Conservation (phyloP, 2,797 vertebrate species). For the Sebastes itinus region DNA sequence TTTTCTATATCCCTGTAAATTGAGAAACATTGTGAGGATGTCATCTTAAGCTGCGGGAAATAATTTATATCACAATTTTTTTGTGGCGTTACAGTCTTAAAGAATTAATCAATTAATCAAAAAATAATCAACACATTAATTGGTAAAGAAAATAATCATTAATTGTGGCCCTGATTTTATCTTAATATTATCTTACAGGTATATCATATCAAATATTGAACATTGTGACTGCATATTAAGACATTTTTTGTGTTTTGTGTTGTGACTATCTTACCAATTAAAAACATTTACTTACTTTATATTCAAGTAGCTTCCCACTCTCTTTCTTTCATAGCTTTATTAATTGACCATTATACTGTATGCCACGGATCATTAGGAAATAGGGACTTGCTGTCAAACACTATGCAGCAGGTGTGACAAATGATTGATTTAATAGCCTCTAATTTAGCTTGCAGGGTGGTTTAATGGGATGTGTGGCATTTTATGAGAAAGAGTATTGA, state of each 20-base stretch:
- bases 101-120: background rate
- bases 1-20: background rate
- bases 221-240: background rate
- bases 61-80: background rate
- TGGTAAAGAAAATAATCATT: background rate
- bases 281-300: background rate
- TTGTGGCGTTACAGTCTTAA: background rate
- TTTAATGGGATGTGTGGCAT: background rate
- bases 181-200: background rate
- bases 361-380: background rate
- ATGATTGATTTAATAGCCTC: slow-evolving; percentile 3
- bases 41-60: background rate
- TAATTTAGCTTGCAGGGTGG: background rate
- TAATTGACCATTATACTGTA: background rate
- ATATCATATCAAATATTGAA: background rate
- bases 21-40: background rate
- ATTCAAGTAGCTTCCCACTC: background rate
- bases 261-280: background rate
- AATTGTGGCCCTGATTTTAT: background rate
- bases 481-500: background rate
- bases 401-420: background rate
- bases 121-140: background rate
- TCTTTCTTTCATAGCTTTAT: slow-evolving; percentile 2
- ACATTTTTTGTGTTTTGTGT: background rate
- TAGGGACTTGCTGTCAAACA: background rate